Evolutionary conservation across 2,113 vertebrate species (phyloP).

Genomic region (Procavia capensis): DNA sequence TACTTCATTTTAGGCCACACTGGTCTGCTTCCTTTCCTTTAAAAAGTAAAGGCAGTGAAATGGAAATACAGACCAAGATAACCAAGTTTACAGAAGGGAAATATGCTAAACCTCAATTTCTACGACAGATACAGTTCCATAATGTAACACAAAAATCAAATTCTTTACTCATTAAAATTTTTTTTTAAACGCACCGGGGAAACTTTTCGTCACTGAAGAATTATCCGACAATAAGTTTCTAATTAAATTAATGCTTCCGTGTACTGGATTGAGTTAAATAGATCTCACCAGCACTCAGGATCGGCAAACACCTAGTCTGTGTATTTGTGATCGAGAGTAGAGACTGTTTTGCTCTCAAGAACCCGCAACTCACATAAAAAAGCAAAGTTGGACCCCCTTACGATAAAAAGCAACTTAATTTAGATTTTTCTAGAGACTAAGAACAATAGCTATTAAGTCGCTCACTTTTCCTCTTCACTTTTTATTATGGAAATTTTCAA

Average conservation of each 20-base stretch:
- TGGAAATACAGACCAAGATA: background rate
- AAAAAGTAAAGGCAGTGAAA: conserved; percentile 8
- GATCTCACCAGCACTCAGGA: conserved; percentile 60
- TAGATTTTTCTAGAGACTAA: conserved; percentile 59
- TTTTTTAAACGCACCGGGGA: conserved; percentile 61
- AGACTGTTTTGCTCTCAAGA: conserved; percentile 62
- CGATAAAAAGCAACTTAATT: conserved; percentile 66
- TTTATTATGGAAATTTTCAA: conserved; percentile 75
- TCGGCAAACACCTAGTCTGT: conserved; percentile 61
- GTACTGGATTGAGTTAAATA: conserved; percentile 61
- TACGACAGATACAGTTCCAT: conserved; percentile 1
- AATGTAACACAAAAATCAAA: conserved; percentile 24
- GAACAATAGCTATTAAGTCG: conserved; percentile 65
- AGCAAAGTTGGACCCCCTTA: conserved; percentile 51
- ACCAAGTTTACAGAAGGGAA: conserved; percentile 12
- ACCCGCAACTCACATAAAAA: conserved; percentile 11
- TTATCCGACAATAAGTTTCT: conserved; percentile 70
- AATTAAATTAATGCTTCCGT: conserved; percentile 75
- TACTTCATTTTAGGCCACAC: background rate
- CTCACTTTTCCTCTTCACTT: conserved; percentile 67
- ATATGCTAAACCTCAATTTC: background rate
- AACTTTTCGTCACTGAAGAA: conserved; percentile 72
- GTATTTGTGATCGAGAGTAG: conserved; percentile 32
- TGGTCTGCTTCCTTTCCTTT: conserved; percentile 21
- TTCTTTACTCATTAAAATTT: conserved; percentile 64